A percentile compares a stretch with the other conserved stretches of the same genome.
phyloP scores from a whole-genome alignment of 2,113 vertebrate species.

The Forbesichthys agassizii region DNA sequence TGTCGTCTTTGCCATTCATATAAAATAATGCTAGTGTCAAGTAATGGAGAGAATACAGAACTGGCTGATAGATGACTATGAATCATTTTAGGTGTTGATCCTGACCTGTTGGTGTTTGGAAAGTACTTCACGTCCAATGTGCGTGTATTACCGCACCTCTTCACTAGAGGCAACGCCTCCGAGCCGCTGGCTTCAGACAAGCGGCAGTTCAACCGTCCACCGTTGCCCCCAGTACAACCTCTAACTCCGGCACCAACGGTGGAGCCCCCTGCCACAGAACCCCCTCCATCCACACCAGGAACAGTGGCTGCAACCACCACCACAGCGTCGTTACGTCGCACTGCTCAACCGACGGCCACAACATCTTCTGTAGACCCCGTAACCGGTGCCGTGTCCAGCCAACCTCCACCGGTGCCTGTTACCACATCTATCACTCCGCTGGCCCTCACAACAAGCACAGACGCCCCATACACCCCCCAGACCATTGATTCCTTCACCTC shows the following conservation, averaged over 20 bases:
- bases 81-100: constrained; percentile 81
- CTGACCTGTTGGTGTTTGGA: constrained; percentile 91
- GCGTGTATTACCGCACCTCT: constrained; percentile 68
- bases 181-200: constrained; percentile 74
- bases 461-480: constrained; percentile 11
- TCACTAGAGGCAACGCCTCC: constrained; percentile 69
- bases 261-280: constrained; percentile 11
- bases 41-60: not conserved
- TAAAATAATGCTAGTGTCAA: too few species aligned
- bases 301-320: not conserved
- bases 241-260: constrained; percentile 37
- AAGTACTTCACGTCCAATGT: constrained; percentile 75
- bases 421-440: constrained; percentile 8
- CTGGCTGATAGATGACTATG: not conserved
- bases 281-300: not conserved
- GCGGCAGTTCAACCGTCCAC: constrained; percentile 71
- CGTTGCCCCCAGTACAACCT: constrained; percentile 35
- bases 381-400: constrained; percentile 10
- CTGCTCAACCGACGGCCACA: constrained; percentile 3
- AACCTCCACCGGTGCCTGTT: not conserved
- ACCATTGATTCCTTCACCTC: not conserved
- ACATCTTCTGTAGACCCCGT: not conserved
- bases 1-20: too few species aligned
- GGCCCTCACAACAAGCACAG: constrained; percentile 6
- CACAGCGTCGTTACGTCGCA: not conserved